Evolutionary conservation across 2,888 invertebrate species (phyloP).

Genomic region (Folsomia manolachei): DNA sequence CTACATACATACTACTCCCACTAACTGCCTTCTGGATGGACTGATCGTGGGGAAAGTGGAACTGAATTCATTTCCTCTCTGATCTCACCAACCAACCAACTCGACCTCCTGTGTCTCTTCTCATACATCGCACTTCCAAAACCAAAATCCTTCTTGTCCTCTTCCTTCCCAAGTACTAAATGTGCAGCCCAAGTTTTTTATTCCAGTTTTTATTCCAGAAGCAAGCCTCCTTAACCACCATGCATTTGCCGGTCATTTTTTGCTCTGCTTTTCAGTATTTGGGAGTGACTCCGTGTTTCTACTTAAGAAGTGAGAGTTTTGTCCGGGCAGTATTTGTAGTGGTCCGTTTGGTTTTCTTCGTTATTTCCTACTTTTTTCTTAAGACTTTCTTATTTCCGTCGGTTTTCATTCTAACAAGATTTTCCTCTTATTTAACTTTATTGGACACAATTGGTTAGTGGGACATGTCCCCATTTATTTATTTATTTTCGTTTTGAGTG

Average conservation of each 20-base stretch:
- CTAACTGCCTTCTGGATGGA: constrained; percentile 1
- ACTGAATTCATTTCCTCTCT: constrained; percentile 16
- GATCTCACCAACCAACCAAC: background rate
- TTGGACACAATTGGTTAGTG: background rate
- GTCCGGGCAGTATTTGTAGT: background rate
- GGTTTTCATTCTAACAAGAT: background rate
- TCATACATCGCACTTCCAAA: background rate
- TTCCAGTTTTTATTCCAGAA: background rate
- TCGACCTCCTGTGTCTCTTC: constrained; percentile 6
- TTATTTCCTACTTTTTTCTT: background rate
- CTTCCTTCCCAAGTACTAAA: too few relatives aligned
- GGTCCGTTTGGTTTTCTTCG: background rate
- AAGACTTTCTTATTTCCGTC: background rate
- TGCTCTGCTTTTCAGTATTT: too few relatives aligned
- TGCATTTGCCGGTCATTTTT: too few relatives aligned
- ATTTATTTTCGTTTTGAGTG: too few relatives aligned
- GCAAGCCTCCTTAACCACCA: background rate
- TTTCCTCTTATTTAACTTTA: background rate
- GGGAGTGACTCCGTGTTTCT: background rate
- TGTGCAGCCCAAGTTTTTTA: background rate
- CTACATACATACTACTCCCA: too few relatives aligned
- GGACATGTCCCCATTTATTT: background rate
- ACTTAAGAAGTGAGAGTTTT: too few relatives aligned
- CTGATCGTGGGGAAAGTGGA: constrained; percentile 5
- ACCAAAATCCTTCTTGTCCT: background rate